phyloP scores from a whole-genome alignment of 2,797 vertebrate species.

The Monodelphis domestica region DNA sequence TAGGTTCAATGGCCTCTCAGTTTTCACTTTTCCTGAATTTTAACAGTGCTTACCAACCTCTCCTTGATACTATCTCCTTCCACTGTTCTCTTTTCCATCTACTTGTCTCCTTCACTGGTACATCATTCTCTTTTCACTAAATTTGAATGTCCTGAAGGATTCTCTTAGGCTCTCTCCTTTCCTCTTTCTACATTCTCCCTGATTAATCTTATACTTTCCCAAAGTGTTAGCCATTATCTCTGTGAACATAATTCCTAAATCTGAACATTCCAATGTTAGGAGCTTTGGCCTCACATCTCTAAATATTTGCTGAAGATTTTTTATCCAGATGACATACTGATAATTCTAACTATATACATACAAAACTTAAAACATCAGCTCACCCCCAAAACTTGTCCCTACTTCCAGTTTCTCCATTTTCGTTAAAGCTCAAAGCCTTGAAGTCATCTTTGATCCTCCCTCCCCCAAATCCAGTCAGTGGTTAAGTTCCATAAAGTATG shows the following conservation, averaged over 20 bases:
- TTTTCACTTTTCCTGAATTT: not conserved
- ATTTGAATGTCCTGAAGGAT: not conserved
- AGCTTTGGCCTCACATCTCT: not conserved
- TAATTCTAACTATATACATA: not conserved
- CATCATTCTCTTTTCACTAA: not conserved
- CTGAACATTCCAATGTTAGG: not conserved
- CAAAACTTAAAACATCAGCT: not conserved
- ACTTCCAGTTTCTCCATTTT: not conserved
- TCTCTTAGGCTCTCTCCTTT: not conserved
- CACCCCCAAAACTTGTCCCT: not conserved
- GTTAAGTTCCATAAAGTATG: not conserved
- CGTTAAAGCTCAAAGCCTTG: not conserved
- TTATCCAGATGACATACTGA: not conserved
- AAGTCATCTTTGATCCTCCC: not conserved
- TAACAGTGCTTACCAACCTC: not conserved
- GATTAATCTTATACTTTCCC: not conserved
- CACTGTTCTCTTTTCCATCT: not conserved
- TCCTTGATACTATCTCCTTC: not conserved
- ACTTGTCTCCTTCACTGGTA: not conserved
- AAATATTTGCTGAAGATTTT: not conserved
- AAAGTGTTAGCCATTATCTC: not conserved
- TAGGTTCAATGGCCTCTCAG: not conserved
- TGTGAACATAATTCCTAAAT: not conserved
- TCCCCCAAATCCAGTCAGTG: not conserved
- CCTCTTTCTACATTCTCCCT: not conserved